Evolutionary conservation across 2,113 vertebrate genomes (phyloP).

Genomic region (Datnioides undecimradiatus): DNA sequence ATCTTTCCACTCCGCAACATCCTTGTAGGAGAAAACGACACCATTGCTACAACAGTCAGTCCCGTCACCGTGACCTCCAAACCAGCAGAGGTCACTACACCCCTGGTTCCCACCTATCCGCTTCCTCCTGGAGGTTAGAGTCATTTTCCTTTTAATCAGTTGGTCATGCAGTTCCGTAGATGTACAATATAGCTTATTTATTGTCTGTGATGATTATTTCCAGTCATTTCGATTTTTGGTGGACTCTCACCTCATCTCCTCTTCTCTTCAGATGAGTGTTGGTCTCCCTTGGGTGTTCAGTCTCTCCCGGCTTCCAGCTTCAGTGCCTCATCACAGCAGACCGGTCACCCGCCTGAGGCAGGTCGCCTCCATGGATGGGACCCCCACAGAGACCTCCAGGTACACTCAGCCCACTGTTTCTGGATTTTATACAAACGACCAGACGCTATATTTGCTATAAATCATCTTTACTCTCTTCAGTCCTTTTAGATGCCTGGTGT

Average conservation of each 20-base stretch:
- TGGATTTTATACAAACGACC: background rate
- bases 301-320: slow-evolving; percentile 81
- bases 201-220: background rate
- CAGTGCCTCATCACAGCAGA: slow-evolving; percentile 77
- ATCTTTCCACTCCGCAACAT: background rate
- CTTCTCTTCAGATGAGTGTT: slow-evolving; percentile 84
- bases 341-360: slow-evolving; percentile 73
- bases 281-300: slow-evolving; percentile 84
- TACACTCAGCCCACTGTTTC: background rate
- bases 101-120: slow-evolving; percentile 83
- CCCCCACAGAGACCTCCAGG: slow-evolving; percentile 69
- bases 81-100: slow-evolving; percentile 59
- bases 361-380: slow-evolving; percentile 73
- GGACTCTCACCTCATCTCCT: background rate
- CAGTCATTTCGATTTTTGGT: background rate
- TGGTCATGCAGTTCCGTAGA: background rate
- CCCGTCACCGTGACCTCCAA: slow-evolving; percentile 62
- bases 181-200: background rate
- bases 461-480: background rate
- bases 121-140: slow-evolving; percentile 86
- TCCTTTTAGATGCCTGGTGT: background rate
- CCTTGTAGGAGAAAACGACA: slow-evolving; percentile 62
- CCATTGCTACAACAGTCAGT: slow-evolving; percentile 39
- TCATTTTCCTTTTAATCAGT: background rate
- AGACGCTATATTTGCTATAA: background rate